Percentiles rank a stretch among this genome's conserved stretches.
phyloP scores from a whole-genome alignment of 2,888 invertebrate species.

The Erynnis tages region DNA sequence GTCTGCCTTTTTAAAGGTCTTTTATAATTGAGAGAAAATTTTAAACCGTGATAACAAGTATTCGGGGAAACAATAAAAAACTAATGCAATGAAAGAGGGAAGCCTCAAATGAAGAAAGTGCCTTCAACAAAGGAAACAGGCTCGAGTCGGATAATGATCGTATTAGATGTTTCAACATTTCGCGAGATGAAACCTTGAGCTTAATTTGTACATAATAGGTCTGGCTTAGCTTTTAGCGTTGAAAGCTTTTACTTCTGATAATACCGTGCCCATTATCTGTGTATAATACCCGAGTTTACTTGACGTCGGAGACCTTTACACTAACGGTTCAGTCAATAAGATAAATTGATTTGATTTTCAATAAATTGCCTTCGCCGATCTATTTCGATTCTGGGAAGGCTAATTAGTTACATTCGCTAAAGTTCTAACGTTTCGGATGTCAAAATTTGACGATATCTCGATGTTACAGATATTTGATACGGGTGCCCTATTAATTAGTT shows the following conservation, averaged over 20 bases:
- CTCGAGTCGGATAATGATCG: not conserved
- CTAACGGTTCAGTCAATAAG: conserved; percentile 11
- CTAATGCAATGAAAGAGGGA: conserved; percentile 4
- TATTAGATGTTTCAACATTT: conserved; percentile 10
- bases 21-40: conserved; percentile 27
- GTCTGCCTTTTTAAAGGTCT: conserved; percentile 29
- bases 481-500: conserved; percentile 1
- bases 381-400: conserved; percentile 10
- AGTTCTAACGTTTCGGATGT: conserved; percentile 13
- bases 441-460: conserved; percentile 14
- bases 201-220: conserved; percentile 11
- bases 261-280: conserved; percentile 10
- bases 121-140: not conserved
- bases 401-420: conserved; percentile 11
- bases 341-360: conserved; percentile 19
- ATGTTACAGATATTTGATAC: not conserved
- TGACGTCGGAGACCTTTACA: not conserved
- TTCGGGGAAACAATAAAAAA: conserved; percentile 16
- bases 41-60: conserved; percentile 18
- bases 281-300: conserved; percentile 1
- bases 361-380: not conserved
- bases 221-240: conserved; percentile 14
- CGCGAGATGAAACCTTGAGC: conserved; percentile 12
- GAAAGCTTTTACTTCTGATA: conserved; percentile 18
- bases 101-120: conserved; percentile 2